These are phyloP conservation scores for Hydrochoerus hydrochaeris DNA, from an alignment of 2,113 vertebrate genomes.

Conservation along the genomic window DNA sequence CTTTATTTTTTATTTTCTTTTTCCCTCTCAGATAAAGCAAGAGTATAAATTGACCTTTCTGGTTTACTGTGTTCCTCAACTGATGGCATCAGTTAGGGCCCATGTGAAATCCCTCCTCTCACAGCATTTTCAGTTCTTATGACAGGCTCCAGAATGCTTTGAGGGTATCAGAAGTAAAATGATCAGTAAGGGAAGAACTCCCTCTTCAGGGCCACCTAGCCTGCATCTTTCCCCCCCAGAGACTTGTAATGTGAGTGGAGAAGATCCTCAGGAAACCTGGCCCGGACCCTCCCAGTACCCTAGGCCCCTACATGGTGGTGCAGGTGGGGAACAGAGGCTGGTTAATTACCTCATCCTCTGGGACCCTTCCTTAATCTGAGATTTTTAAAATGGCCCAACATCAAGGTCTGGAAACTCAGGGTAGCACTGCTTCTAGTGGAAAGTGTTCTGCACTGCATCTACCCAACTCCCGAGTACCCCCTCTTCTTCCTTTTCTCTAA, in stretches of 20 bases:
- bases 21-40: background rate
- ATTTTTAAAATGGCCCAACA: background rate
- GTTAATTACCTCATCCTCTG: background rate
- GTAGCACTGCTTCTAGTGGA: background rate
- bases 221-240: background rate
- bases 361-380: background rate
- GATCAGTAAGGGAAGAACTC: background rate
- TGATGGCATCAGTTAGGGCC: background rate
- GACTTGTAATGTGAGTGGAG: background rate
- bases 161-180: background rate
- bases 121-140: background rate
- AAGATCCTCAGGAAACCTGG: background rate
- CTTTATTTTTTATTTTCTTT: background rate
- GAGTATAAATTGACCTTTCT: background rate
- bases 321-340: background rate
- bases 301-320: background rate
- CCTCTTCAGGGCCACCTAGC: background rate
- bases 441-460: no score
- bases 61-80: background rate
- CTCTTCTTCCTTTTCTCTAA: background rate
- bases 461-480: background rate
- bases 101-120: background rate
- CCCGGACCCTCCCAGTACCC: background rate
- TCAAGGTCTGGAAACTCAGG: background rate
- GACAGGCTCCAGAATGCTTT: background rate